Base-by-base conservation (phyloP, 1,140 invertebrate species). In the Drosophila lini region DNA sequence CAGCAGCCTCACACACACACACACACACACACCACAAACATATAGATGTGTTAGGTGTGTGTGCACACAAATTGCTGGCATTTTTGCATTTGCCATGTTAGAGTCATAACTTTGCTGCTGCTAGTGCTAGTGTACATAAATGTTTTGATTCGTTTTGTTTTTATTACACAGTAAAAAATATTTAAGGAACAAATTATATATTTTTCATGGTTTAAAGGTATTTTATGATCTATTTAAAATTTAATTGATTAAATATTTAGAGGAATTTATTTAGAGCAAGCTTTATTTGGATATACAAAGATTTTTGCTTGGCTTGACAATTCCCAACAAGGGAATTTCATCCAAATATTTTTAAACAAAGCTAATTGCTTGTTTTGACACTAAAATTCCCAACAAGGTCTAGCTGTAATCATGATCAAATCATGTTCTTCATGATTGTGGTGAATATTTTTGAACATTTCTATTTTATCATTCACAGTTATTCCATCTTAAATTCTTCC, bases 61-160 rank as follows among this genome's bases (percentile, higher is more conserved):
- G 70, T 53, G 59, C 34, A 65, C 70, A 76, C 70, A 76, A 74
- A 76, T 76, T 57, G 74, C 45, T 58, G 31, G 45, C 74, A 78
- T 77, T 78, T 78, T 77, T 78, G 74, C 74, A 76, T 76, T 76
- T 67, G 40, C 36, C 71, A 76, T 44, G 52, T 76, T 60, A 38
- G 53, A 77, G 40, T 71, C 55, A 60, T 77, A 77, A 68, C 38
- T 77, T 47, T 41, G 68, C 63, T 47, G 65, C 69, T 48, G 67
- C 65, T 69, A 50, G 61, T 67, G 47, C 59, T 36, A 52, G 47
- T 25, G 59, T 31, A 61, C 59, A 61, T 58, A 44, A 58, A 58
- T 19, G 38, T 16, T 38, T 19, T 41, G 22, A 34, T 45, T 32
- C 25, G 50, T 19, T n/a, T 40, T 31, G n/a, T n/a, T 53, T 34